Evolutionary conservation across 92 coral and sea anemone genomes (phyloP), one percentile per base, ranked within the genome.

Genomic region (Isaurus tuberculatus): DNA sequence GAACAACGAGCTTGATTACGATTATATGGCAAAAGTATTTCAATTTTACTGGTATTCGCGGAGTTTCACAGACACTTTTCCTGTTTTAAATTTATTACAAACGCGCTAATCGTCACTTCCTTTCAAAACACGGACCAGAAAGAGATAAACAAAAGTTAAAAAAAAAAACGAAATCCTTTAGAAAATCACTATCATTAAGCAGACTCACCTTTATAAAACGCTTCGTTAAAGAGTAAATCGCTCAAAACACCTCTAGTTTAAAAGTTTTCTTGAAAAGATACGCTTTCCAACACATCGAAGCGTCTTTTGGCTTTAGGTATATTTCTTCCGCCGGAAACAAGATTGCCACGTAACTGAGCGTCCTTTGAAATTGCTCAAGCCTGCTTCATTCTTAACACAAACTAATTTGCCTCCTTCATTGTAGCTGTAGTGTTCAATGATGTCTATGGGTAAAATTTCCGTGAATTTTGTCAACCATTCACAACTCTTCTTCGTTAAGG

Each of bases 291-390:
- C 67, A 58, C 82, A 77, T 77, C 69, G 48, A 60, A 77, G 70
- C 55, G 70, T 75, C 82, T 26, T 36, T 58, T 36, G 33, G 66
- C 17, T 51, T 75, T 75, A 36, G 70, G 70, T 77, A 40, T 49
- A 77, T 55, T 77, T 77, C 82, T 77, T 77, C 82, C 82, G 82
- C 51, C 82, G 82, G 82, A 77, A 77, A 77, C 82, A 57, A 77
- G 69, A 20, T 36, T 57, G 81, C 82, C 82, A 77, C 82, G 82
- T 60, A 77, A 77, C 5, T 57, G 63, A 75, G 33, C 8, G 3
- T 14, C 66, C 46, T 74, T 57, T 30, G 33, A 33, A 57, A n/a
- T 28, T 65, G 46, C 26, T 34, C 57, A 58, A 31, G 30, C 36
- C 14, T 77, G 15, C 26, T 57, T 75, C 82, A 77, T 60, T 23